phyloP scores from a whole-genome alignment of 2,797 vertebrate genomes.

The Enteromius fasciolatus region DNA sequence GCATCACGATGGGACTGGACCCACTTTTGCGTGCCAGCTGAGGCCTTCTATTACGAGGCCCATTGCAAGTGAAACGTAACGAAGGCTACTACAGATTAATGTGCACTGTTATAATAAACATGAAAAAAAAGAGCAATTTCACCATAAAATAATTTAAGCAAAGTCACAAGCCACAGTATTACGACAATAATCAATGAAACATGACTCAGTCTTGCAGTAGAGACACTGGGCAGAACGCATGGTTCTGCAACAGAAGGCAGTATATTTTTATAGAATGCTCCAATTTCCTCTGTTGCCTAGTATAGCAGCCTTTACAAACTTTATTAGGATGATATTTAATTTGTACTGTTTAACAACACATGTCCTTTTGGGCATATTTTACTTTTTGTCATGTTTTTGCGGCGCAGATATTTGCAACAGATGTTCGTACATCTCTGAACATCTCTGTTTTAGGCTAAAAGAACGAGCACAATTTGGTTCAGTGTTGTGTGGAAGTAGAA shows the following conservation, averaged over 20 bases:
- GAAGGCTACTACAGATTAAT: neutral
- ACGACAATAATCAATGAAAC: neutral
- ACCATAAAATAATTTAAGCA: neutral
- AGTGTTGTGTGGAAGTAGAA: neutral
- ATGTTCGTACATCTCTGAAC: neutral
- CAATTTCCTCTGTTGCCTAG: neutral
- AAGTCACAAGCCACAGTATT: neutral
- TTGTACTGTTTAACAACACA: neutral
- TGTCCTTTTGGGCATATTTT: neutral
- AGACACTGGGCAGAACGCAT: neutral
- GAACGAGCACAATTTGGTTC: conserved; percentile 2
- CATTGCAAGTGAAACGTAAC: neutral
- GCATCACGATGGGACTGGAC: neutral
- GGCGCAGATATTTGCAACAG: neutral
- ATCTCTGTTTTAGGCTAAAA: neutral
- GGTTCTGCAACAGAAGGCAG: neutral
- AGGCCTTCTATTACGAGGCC: no score
- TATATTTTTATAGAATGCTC: neutral
- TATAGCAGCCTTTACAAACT: neutral
- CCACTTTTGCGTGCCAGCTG: neutral
- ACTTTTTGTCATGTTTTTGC: neutral
- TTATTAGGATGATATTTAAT: neutral
- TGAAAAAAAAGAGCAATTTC: neutral
- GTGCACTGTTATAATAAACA: neutral
- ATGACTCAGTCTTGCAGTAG: neutral